These are phyloP conservation scores for Limnephilus auricula DNA, from an alignment of 2,888 invertebrate species.

Conservation along the genomic window DNA sequence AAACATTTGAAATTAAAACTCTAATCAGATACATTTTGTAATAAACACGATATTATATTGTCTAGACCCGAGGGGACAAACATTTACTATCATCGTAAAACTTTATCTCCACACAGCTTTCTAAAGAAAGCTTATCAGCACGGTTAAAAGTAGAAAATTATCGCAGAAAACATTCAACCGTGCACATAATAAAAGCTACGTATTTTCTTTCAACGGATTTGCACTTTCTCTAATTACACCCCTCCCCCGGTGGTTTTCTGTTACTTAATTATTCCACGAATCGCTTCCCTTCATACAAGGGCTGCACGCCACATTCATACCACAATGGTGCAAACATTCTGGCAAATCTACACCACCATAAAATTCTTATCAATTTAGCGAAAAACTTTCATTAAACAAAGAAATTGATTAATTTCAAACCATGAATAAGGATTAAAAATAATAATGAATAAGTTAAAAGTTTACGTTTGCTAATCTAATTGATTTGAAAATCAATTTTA, in stretches of 20 bases:
- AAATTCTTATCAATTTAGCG: neutral
- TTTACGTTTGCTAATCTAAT: neutral
- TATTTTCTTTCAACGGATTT: slow-evolving; percentile 52
- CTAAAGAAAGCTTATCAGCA: neutral
- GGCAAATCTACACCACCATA: neutral
- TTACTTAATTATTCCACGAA: slow-evolving; percentile 66
- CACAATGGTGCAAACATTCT: slow-evolving; percentile 3
- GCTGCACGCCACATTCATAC: slow-evolving; percentile 30
- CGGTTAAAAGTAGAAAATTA: neutral
- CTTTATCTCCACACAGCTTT: neutral
- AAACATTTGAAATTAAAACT: too few relatives aligned
- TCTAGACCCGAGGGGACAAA: neutral
- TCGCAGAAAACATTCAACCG: neutral
- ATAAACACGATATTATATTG: too few relatives aligned
- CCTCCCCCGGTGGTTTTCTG: slow-evolving; percentile 58
- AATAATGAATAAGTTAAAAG: neutral
- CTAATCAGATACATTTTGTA: too few relatives aligned
- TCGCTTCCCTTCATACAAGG: slow-evolving; percentile 36
- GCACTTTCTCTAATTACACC: slow-evolving; percentile 66
- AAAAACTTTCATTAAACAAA: neutral
- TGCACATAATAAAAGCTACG: neutral
- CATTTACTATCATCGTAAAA: neutral
- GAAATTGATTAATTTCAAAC: neutral
- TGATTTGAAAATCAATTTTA: neutral
- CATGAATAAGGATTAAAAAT: too few relatives aligned